Evolutionary conservation across 2,797 vertebrate species (phyloP).

Genomic region (Silurus aristotelis): DNA sequence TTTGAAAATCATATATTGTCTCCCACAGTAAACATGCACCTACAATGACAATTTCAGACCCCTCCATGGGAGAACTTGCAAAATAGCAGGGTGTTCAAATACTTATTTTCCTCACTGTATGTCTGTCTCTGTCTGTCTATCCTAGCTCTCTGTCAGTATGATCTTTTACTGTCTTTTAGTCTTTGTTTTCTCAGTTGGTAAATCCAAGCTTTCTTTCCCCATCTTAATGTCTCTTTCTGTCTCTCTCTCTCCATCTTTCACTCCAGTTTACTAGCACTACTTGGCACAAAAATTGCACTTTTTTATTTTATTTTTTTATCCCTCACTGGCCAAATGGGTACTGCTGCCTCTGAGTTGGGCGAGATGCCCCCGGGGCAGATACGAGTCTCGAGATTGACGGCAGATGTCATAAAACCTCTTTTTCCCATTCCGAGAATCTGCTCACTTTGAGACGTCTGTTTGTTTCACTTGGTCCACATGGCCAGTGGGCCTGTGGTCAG

Average conservation of each 20-base stretch:
- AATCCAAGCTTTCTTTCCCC: no score
- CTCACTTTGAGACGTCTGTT: slow-evolving; percentile 36
- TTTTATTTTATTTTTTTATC: no score
- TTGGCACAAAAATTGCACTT: not conserved
- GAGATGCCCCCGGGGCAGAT: slow-evolving; percentile 22
- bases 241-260: not conserved
- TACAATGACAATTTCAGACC: no score
- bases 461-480: slow-evolving; percentile 2
- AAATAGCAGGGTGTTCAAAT: no score
- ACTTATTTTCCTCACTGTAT: no score
- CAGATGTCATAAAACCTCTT: slow-evolving; percentile 22
- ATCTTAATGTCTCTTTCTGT: not conserved
- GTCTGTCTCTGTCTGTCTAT: no score
- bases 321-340: slow-evolving; percentile 17
- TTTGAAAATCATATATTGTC: no score
- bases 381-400: slow-evolving; percentile 8
- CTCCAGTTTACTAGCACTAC: slow-evolving; percentile 18
- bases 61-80: no score
- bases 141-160: no score
- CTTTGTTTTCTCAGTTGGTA: no score
- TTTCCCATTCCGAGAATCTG: slow-evolving; percentile 20
- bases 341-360: slow-evolving; percentile 6
- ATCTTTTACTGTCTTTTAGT: no score
- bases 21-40: no score
- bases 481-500: not conserved